A percentile compares a stretch with the other conserved stretches of the same genome.
Conservation (phyloP, 2,888 invertebrate genomes). For the Chloroclysta siterata region DNA sequence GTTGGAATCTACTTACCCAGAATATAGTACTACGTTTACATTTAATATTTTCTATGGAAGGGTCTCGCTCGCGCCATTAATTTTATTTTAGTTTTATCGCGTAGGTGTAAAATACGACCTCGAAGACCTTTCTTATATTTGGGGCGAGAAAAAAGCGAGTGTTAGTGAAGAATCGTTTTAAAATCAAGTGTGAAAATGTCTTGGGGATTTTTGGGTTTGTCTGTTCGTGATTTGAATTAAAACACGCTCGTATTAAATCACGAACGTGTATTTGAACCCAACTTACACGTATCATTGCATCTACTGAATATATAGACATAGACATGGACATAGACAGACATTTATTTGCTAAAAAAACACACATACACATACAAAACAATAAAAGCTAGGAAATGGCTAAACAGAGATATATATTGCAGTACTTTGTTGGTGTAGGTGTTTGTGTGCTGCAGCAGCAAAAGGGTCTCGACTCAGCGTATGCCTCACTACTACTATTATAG, state of each 20-base stretch:
- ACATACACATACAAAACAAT: no score
- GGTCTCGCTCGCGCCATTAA: conserved; percentile 43
- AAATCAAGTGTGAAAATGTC: background rate
- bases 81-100: conserved; percentile 47
- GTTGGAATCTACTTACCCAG: conserved; percentile 21
- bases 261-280: no score
- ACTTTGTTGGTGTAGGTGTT: no score
- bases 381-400: no score
- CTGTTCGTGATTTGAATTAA: background rate
- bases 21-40: conserved; percentile 36
- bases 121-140: conserved; percentile 16
- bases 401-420: no score
- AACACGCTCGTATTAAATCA: background rate
- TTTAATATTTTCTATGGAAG: conserved; percentile 43
- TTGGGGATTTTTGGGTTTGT: background rate
- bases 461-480: no score
- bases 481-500: no score
- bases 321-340: no score
- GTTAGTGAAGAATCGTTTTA: conserved; percentile 4
- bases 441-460: no score
- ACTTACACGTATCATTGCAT: no score
- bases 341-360: no score
- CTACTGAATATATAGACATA: no score
- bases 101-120: conserved; percentile 43
- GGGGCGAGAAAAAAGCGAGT: conserved; percentile 11